phyloP scores from a whole-genome alignment of 1,140 invertebrate species.

The Rhizoglyphus robini region DNA sequence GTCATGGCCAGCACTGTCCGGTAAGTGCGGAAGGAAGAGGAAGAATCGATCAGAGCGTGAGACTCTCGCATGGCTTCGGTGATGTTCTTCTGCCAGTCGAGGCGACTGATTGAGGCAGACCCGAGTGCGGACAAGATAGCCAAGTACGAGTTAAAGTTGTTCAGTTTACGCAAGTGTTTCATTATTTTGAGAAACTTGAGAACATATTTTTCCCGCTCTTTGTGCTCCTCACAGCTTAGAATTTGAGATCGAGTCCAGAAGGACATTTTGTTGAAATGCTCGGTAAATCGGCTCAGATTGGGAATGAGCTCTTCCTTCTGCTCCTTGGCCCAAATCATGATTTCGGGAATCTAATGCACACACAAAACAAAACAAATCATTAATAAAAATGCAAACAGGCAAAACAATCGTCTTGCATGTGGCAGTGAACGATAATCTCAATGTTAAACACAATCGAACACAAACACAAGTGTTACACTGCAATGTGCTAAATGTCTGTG shows the following conservation, averaged over 20 bases:
- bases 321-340: constrained; percentile 89
- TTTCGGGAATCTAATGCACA: constrained; percentile 57
- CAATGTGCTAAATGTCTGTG: no score
- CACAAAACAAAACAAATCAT: no score
- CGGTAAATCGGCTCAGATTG: constrained; percentile 89
- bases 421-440: no score
- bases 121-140: constrained; percentile 89
- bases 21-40: constrained; percentile 87
- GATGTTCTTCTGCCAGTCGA: constrained; percentile 85
- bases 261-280: constrained; percentile 99
- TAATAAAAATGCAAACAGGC: no score
- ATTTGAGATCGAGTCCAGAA: constrained; percentile 81
- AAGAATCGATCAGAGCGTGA: constrained; percentile 86
- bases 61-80: constrained; percentile 72
- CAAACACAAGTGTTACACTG: no score
- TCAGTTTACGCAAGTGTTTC: constrained; percentile 89
- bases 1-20: constrained; percentile 82
- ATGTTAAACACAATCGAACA: no score
- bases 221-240: constrained; percentile 63
- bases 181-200: constrained; percentile 97
- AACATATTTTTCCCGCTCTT: constrained; percentile 88
- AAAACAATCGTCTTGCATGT: no score
- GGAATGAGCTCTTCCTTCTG: constrained; percentile 92
- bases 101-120: constrained; percentile 79
- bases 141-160: constrained; percentile 97